Evolutionary conservation across 1,140 invertebrate genomes (phyloP), one percentile per base, ranked within the genome.

Genomic region (Drosophila subobscura): DNA sequence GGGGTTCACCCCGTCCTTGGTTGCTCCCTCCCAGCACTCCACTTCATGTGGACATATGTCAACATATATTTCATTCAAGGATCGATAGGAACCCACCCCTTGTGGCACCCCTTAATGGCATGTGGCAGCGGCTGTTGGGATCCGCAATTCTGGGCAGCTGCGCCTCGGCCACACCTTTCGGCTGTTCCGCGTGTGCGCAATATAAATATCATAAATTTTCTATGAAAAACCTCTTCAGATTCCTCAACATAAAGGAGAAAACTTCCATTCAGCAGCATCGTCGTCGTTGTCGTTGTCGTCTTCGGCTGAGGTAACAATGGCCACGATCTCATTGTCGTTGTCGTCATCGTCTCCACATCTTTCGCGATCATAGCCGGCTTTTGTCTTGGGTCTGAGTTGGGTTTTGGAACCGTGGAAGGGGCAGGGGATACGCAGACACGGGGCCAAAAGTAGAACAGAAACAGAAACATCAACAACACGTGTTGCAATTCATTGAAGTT

Each of bases 401-500:
- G 83, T 86, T 81, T 75, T 86, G 81, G 74, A 59, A 57, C 60
- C 16, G 16, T 20, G 16, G 0, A 20, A 20, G 44, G 45, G 44
- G 16, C 46, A 41, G 46, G 46, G 52, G 25, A 8, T 8, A 33
- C 29, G 8, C 29, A 33, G 10, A 37, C 8, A 10, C 8, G 33
- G 33, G 33, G 33, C 10, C 33, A 37, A 44, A 41, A 45, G 47
- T 47, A 77, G 66, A 64, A 47, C 52, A 66, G 20, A 75, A 65
- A 52, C 45, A 64, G 58, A 70, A 63, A 37, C 10, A 37, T 37
- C 33, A 58, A 64, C 68, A 77, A 85, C 81, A 86, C 81, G 81
- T 86, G 81, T 88, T 86, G 74, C 74, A 65, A 86, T 88, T 81
- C 81, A 86, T 86, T 81, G 77, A 86, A 85, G 79, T 83, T 70